A percentile compares a stretch with the other conserved stretches of the same genome.
These are phyloP conservation scores for Drosophila yakuba DNA, from an alignment of 1,140 invertebrate genomes.

Conservation along the genomic window DNA sequence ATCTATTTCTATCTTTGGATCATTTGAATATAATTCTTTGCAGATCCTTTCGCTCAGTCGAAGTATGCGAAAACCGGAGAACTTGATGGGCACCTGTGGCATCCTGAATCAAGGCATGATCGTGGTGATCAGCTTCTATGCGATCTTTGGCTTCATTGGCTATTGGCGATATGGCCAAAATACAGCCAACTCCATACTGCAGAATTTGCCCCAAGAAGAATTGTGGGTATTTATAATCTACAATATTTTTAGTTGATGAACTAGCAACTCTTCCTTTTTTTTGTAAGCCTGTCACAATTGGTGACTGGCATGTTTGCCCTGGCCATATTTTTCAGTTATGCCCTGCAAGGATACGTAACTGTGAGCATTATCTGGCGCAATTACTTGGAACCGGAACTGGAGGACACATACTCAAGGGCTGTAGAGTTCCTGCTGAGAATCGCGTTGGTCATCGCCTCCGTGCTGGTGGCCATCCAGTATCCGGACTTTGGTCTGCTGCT, in stretches of 20 bases:
- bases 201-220: constrained; percentile 49
- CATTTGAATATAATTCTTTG: neutral
- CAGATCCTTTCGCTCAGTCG: constrained; percentile 43
- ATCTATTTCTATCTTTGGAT: neutral
- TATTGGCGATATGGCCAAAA: constrained; percentile 56
- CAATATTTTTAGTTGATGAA: too few species aligned
- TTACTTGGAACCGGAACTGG: constrained; percentile 32
- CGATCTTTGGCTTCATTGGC: constrained; percentile 52
- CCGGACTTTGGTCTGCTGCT: constrained; percentile 55
- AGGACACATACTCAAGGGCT: neutral
- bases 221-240: constrained; percentile 16
- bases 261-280: too few species aligned
- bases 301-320: constrained; percentile 28
- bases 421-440: constrained; percentile 49
- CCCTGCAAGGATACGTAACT: constrained; percentile 47
- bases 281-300: constrained; percentile 28
- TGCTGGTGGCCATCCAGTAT: constrained; percentile 56
- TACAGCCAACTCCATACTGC: constrained; percentile 37
- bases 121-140: constrained; percentile 37
- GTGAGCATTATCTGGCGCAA: constrained; percentile 55
- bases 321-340: constrained; percentile 56
- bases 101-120: constrained; percentile 55
- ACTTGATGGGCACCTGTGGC: constrained; percentile 51
- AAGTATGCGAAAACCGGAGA: constrained; percentile 37
- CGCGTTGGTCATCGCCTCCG: constrained; percentile 54